Conservation (phyloP, 2,797 vertebrate genomes). For the Triplophysa bombifrons region DNA sequence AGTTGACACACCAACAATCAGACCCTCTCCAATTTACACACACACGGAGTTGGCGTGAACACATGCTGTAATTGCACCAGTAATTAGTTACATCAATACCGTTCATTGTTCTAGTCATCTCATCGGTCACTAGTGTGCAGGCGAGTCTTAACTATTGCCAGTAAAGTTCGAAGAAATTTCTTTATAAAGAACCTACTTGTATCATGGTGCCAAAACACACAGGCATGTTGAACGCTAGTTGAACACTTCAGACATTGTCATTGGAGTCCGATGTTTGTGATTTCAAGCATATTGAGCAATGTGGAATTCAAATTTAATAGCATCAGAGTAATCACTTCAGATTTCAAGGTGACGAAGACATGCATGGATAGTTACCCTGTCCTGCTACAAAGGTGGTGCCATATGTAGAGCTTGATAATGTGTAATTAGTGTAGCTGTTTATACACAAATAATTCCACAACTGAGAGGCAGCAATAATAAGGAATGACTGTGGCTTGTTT, state of each 20-base stretch:
- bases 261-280: too few relatives aligned
- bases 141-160: conserved; percentile 26
- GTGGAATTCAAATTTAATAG: too few relatives aligned
- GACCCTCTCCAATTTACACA: conserved; percentile 46
- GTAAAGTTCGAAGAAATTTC: neutral
- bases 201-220: conserved; percentile 1
- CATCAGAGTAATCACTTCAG: neutral
- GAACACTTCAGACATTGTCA: neutral
- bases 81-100: conserved; percentile 49
- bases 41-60: conserved; percentile 27
- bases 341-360: neutral
- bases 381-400: neutral
- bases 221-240: too few relatives aligned
- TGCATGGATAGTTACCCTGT: neutral
- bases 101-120: conserved; percentile 51
- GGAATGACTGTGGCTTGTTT: conserved; percentile 45
- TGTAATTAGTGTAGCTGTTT: conserved; percentile 36
- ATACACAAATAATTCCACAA: conserved; percentile 49
- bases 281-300: neutral
- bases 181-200: neutral
- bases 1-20: conserved; percentile 52
- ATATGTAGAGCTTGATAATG: conserved; percentile 16
- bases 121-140: conserved; percentile 47
- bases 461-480: conserved; percentile 42
- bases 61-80: conserved; percentile 49